Conservation (phyloP, 2,797 vertebrate species). For the Otolemur crassicaudatus region DNA sequence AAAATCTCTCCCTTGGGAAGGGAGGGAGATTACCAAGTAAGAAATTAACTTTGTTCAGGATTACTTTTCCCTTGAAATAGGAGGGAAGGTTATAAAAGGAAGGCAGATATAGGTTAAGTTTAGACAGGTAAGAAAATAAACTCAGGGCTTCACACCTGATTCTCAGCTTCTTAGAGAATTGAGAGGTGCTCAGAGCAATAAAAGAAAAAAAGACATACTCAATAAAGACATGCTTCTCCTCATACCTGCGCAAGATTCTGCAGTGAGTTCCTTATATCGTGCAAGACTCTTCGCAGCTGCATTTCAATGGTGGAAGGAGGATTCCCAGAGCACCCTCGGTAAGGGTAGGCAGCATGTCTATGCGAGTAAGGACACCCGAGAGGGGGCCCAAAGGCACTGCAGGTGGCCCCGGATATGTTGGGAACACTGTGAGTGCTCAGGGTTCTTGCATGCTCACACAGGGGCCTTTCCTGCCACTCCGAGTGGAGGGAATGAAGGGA, state of each 20-base stretch:
- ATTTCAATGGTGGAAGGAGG: slow-evolving; percentile 93
- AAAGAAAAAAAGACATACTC: background rate
- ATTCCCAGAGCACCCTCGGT: slow-evolving; percentile 77
- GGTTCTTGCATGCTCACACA: slow-evolving; percentile 86
- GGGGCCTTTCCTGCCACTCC: slow-evolving; percentile 88
- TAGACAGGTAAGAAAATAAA: background rate
- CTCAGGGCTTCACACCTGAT: background rate
- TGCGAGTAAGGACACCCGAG: slow-evolving; percentile 84
- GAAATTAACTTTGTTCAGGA: background rate
- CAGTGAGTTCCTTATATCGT: slow-evolving; percentile 95
- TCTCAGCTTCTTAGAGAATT: background rate
- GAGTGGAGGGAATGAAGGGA: slow-evolving; percentile 91
- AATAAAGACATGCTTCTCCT: background rate
- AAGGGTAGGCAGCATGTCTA: slow-evolving; percentile 80
- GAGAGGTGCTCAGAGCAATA: background rate
- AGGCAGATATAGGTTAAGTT: background rate
- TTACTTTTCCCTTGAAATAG: background rate
- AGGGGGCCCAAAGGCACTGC: slow-evolving; percentile 76
- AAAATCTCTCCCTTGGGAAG: background rate
- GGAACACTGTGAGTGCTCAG: slow-evolving; percentile 95
- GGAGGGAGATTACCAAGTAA: background rate
- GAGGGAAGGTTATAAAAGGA: background rate
- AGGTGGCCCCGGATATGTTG: slow-evolving; percentile 86
- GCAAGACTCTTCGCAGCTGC: slow-evolving; percentile 95
- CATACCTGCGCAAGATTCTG: slow-evolving; percentile 95